Evolutionary conservation across 2,888 invertebrate species (phyloP).

Genomic region (Ormyrus labotus): DNA sequence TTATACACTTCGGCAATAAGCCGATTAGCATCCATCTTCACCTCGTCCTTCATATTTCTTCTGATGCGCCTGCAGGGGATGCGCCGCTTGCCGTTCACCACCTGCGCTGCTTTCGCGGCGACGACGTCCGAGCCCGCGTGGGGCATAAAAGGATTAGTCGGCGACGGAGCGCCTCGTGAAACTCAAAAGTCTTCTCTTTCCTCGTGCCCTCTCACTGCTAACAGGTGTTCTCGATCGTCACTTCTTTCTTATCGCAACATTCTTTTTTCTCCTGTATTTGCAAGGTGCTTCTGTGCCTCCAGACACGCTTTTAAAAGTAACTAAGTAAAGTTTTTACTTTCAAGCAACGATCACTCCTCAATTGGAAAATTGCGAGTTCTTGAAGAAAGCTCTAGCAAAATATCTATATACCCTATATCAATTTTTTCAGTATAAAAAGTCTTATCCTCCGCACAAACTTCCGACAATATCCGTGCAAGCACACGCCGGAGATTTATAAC

Average conservation of each 20-base stretch:
- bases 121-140: conserved; percentile 8
- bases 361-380: no score
- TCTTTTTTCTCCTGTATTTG: neutral
- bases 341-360: no score
- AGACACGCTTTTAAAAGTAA: no score
- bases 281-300: no score
- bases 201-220: conserved; percentile 3
- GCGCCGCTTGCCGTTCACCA: neutral
- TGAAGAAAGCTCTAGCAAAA: no score
- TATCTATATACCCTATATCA: no score
- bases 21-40: conserved; percentile 73
- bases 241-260: neutral
- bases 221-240: conserved; percentile 30
- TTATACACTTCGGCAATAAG: conserved; percentile 73
- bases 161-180: neutral
- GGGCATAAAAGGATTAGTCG: conserved; percentile 20
- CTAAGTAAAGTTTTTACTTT: no score
- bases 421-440: no score
- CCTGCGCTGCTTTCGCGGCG: conserved; percentile 4
- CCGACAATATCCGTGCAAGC: neutral
- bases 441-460: no score
- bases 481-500: conserved; percentile 4
- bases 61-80: conserved; percentile 27
- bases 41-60: conserved; percentile 64
- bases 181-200: neutral